Base-by-base conservation (phyloP, 2,888 invertebrate species). In the Drosophila histrio region DNA sequence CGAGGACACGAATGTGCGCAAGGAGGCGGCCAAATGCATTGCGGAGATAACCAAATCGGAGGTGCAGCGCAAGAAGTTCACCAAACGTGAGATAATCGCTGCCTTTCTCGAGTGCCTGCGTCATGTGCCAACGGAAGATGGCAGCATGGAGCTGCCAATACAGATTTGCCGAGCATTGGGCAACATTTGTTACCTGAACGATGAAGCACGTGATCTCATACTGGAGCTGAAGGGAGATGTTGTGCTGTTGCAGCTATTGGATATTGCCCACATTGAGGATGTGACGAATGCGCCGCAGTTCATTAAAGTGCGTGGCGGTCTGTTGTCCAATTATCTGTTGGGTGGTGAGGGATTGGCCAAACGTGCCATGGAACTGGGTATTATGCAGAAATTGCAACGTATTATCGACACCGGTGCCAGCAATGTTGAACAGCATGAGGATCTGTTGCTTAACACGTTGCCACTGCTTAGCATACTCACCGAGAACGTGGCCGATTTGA, bases 181-280 rank as follows among this genome's bases (percentile, higher is more conserved):
- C 32, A 98, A 98, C 91, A 95, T 98, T 88, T 97, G 97, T 90
- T 97, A 96, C 90, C 95, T 97, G 89, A 97, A 97, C 92, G 96
- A 97, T 92, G 93, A 93, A 82, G 94, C 94, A 15, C 93, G 95
- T 70, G 93, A 93, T 64, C 90, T 93, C 53, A 92, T 95, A 50
- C 74, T 91, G 32, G 89, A 90, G 59, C 89, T 92, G 30, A 91
- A 93, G 59, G 95, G 95, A 1, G 92, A 94, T 63, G 87, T 90
- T 46, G 90, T 91, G 39, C 88, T 94, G 6, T 86, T 92, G 59
- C 91, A 91, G 15, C 74, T 94, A 26, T 85, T 94, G 5, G 90
- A 90, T 21, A 84, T 91, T 17, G 72, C 77, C 26, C 70, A 79
- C 4, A 80, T 91, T 38, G 78, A 77, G 32, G 91, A 91, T 57